These are phyloP conservation scores for Bellardia bayeri DNA, from an alignment of 2,888 invertebrate species.

Conservation along the genomic window DNA sequence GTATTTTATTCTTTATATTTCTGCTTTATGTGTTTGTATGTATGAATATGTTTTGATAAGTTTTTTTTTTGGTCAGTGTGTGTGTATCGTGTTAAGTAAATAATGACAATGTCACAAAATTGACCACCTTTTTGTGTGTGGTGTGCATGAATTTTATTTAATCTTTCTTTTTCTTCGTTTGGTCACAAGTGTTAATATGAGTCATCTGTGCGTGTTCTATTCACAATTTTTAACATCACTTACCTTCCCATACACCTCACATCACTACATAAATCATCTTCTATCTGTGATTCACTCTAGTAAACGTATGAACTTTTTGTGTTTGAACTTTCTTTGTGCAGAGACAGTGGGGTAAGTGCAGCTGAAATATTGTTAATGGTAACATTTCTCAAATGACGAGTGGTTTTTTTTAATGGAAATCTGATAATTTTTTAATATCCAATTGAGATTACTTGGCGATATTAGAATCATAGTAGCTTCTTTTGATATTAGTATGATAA, in stretches of 20 bases:
- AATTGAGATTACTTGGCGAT: no score
- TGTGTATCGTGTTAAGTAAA: conserved; percentile 34
- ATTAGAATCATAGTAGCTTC: no score
- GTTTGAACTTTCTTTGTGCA: neutral
- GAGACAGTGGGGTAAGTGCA: neutral
- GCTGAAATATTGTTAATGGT: neutral
- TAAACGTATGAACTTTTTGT: conserved; percentile 7
- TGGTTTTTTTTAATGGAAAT: no score
- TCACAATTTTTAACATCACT: conserved; percentile 8
- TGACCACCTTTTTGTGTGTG: conserved; percentile 32
- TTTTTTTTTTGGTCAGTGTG: neutral
- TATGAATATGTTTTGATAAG: neutral
- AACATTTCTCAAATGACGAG: no score
- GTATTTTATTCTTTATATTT: neutral
- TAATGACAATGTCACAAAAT: conserved; percentile 35
- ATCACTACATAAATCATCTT: neutral
- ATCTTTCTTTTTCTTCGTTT: neutral
- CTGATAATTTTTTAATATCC: no score
- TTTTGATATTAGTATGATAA: no score
- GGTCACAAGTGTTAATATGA: conserved; percentile 20
- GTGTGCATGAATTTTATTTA: conserved; percentile 1
- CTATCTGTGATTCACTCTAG: conserved; percentile 2
- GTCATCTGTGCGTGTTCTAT: conserved; percentile 39
- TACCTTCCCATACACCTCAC: neutral
- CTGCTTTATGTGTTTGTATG: neutral